Evolutionary conservation across 23 tunicate genomes (phyloP), one percentile per base, ranked within the genome.

Genomic region (Ciona savignyi): DNA sequence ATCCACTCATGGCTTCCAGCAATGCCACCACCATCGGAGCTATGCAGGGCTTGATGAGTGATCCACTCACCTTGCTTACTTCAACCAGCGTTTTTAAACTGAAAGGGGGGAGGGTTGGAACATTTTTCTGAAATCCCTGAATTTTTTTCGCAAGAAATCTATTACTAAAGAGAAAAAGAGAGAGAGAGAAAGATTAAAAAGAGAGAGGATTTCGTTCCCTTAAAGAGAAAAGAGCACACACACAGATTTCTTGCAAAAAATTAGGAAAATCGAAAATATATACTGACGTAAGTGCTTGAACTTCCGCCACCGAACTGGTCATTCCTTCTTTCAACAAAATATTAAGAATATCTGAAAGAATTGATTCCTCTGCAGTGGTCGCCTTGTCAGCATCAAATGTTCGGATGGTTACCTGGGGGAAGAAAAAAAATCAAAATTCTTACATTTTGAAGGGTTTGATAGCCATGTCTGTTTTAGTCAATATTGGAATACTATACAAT

Each of bases 271-370:
- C 15, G 9, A 42, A 42, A 42, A 42, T 6, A 9, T 25, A 23
- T 4, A 30, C 28, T 42, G 23, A 87, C 96, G 88, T 88, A 62
- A 82, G 25, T 25, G 66, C 34, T 33, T 34, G 67, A 9, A 80
- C 77, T 29, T 83, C 97, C 23, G 62, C 33, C 62, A 90, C 85
- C 19, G 72, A 32, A 42, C 89, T 90, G 51, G 27, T 32, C 78
- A 90, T 30, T 23, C 97, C 97, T 19, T 90, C 90, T 22, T 90
- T 79, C 28, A 90, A 60, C 33, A 83, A 56, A 28, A 83, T 79
- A 23, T 63, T 11, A 2, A 90, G 35, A 29, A 90, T 65, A 26
- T 79, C 68, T 1, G 85, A 34, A 61, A 90, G 32, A 29, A 66
- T 73, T 21, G 68, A 62, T 4, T 78, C 82, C 4, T 75, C 78